Conservation (phyloP, 1,140 invertebrate genomes). For the Venturia canescens region DNA sequence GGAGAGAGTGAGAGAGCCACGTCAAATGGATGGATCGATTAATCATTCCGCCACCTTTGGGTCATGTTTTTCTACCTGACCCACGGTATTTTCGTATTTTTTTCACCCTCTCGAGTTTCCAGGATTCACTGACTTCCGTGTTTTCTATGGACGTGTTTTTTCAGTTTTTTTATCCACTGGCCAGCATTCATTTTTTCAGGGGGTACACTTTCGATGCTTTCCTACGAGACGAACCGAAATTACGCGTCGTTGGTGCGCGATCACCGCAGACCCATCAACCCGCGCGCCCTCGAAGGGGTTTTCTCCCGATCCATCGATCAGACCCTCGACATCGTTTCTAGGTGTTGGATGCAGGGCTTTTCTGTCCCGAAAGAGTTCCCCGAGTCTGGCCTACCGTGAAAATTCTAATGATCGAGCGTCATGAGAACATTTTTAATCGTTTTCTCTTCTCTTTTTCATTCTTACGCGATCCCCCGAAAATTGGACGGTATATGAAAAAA, state of each 20-base stretch:
- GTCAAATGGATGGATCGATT: constrained; percentile 69
- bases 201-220: background rate
- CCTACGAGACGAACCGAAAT: background rate
- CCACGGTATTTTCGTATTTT: constrained; percentile 40
- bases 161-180: constrained; percentile 9
- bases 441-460: constrained; percentile 54
- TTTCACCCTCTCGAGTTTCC: constrained; percentile 34
- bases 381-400: constrained; percentile 66
- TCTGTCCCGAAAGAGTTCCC: constrained; percentile 70
- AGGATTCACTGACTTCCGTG: constrained; percentile 44
- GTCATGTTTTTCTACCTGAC: constrained; percentile 65
- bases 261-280: constrained; percentile 1
- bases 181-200: constrained; percentile 6
- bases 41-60: constrained; percentile 70
- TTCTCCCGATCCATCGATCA: constrained; percentile 49
- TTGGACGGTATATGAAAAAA: constrained; percentile 4
- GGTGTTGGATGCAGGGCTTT: background rate
- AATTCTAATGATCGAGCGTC: constrained; percentile 74
- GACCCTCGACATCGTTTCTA: constrained; percentile 64
- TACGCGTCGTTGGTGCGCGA: background rate
- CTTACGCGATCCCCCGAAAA: constrained; percentile 54
- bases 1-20: constrained; percentile 48
- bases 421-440: constrained; percentile 74
- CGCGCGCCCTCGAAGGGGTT: constrained; percentile 64
- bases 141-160: constrained; percentile 38